Evolutionary conservation across 1,140 invertebrate genomes (phyloP), one percentile per base, ranked within the genome.

Genomic region (Chlorops oryzae): DNA sequence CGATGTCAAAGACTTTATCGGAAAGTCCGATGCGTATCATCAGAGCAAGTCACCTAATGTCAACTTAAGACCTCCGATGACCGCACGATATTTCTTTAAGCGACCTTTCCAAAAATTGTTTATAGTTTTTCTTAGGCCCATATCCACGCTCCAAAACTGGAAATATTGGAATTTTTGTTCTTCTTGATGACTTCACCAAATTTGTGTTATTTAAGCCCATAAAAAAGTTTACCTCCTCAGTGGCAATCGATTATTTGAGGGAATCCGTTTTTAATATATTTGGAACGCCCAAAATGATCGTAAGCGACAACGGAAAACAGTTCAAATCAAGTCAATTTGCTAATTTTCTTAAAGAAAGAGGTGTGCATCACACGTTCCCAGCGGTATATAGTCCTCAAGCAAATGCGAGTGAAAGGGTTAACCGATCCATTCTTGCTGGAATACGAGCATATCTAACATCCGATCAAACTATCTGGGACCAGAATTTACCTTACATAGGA

Each of bases 291-390:
- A 22, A 21, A 12, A 25, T 17, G 24, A 43, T 43, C 15, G 23
- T 25, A n/a, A 43, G 21, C 41, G 41, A 43, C 20, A 43, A 43
- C 28, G 41, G 17, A 13, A 43, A 43, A 43, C 41, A 43, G 28
- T 43, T 43, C 20, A n/a, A 25, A 6, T 43, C 41, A 10, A 43
- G 18, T 12, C 23, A 43, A 4, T 23, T 17, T n/a, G 21, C 5
- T 6, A 34, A 39, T 21, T 5, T 48, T 5, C n/a, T 48, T 2
- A 39, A 4, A 3, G 2, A 7, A 5, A 22, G 15, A 5, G 25
- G 35, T 5, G 25, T 48, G 13, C 23, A 21, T 25, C 18, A 48
- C 5, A 23, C 18, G 7, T 17, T 10, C 15, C 24, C 24, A 3
- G 21, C 34, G 10, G 4, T 24, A 7, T 42, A 50, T 42, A 12